Base-by-base conservation (phyloP, 2,888 invertebrate species). In the Cheilosia vulpina region DNA sequence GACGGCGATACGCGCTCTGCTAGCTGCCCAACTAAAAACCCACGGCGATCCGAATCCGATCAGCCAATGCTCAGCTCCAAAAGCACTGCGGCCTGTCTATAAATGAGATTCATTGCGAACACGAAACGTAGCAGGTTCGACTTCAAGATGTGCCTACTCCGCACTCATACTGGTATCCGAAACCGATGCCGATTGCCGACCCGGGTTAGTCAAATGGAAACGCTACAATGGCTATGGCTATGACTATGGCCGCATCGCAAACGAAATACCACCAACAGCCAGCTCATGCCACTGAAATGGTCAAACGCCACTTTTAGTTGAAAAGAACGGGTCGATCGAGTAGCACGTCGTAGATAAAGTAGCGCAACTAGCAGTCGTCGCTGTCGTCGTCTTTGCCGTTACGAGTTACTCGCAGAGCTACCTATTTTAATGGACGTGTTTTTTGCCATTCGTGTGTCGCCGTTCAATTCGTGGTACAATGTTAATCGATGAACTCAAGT, bases 291-390 rank as follows among this genome's bases (percentile, higher is more conserved):
- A 68, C 31, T 50, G 66, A 72, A 72, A 77, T 85, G 85, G 85
- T 79, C 87, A 77, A 87, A 78, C 77, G 53, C 47, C 62, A 69
- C 65, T 68, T 84, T 87, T 79, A 88, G 88, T 88, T 87, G 62
- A 78, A 81, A 84, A 87, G 87, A 87, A 82, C 84, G 73, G 85
- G 85, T 85, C 82, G 88, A 82, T 78, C 87, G 68, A 77, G 79
- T 73, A 87, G 80, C 87, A 88, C 78, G 60, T 45, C 53, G 80
- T 62, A 53, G 50, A 57, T 66, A 60, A 78, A 83, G 63, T 73
- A 68, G 83, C 68, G 47, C 72, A 73, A 62, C 62, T n/a, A 47
- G 47, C 19, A 17, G 9, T 47, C 31, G 52, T 45, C 47, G 17
- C 45, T 13, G 19, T 55, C 47, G 47, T 31, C 38, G 57, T 65